phyloP scores from a whole-genome alignment of 2,113 vertebrate species.

The Cephalopholis sonnerati region DNA sequence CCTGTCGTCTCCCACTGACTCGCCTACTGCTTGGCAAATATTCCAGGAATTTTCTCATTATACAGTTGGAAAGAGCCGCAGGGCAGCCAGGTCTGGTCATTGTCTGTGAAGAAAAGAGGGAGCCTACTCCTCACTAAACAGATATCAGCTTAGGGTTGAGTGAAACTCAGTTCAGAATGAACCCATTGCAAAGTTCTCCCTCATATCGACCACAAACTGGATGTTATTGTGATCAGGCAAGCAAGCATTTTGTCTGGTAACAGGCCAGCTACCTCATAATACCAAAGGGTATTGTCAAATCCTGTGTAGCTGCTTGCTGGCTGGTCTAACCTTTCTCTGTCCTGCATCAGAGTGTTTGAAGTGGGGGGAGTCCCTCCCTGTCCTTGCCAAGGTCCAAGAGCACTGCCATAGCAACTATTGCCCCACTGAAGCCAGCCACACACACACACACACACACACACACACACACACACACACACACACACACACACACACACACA shows the following conservation, averaged over 20 bases:
- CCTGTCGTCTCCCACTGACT: slow-evolving; percentile 32
- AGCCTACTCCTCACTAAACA: slow-evolving; percentile 10
- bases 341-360: slow-evolving; percentile 52
- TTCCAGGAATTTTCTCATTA: slow-evolving; percentile 79
- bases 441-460: slow-evolving; percentile 37
- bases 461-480: slow-evolving; percentile 30
- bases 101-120: slow-evolving; percentile 34
- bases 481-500: slow-evolving; percentile 41
- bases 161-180: neutral
- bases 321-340: slow-evolving; percentile 64
- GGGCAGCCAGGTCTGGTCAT: slow-evolving; percentile 50
- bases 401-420: slow-evolving; percentile 77
- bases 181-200: neutral
- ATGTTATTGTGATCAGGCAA: neutral
- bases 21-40: slow-evolving; percentile 63
- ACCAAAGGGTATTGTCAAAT: neutral
- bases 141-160: neutral
- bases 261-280: neutral
- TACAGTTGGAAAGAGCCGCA: slow-evolving; percentile 49
- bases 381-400: slow-evolving; percentile 73
- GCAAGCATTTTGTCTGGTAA: slow-evolving; percentile 7
- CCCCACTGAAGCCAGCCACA: slow-evolving; percentile 40
- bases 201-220: neutral
- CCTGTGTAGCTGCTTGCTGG: slow-evolving; percentile 41
- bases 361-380: slow-evolving; percentile 54